These are phyloP conservation scores for Goniozus legneri DNA, from an alignment of 1,140 invertebrate species.

Conservation along the genomic window DNA sequence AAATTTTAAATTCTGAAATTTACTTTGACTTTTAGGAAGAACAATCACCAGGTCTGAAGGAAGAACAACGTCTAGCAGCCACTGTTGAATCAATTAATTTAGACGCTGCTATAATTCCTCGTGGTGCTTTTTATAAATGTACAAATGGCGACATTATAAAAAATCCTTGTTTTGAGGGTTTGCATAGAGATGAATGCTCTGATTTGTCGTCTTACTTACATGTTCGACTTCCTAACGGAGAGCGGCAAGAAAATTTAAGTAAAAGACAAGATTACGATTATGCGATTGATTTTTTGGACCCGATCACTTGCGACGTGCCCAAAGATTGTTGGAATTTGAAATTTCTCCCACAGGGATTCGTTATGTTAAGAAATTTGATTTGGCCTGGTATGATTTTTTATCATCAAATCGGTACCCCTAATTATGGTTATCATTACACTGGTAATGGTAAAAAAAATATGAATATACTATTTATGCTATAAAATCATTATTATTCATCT, in stretches of 20 bases:
- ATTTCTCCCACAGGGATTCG: constrained; percentile 48
- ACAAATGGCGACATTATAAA: constrained; percentile 63
- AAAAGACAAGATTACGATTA: constrained; percentile 73
- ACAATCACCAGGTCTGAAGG: constrained; percentile 58
- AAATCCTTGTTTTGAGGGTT: constrained; percentile 66
- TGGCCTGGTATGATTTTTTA: constrained; percentile 76
- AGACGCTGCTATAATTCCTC: constrained; percentile 66
- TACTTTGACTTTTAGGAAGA: constrained; percentile 17
- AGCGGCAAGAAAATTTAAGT: constrained; percentile 69
- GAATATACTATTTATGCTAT: constrained; percentile 69
- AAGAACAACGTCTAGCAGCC: constrained; percentile 71
- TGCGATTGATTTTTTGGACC: constrained; percentile 72
- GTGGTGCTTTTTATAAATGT: constrained; percentile 67
- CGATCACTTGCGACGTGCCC: constrained; percentile 65
- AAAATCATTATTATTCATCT: constrained; percentile 14
- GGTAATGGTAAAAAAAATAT: constrained; percentile 71
- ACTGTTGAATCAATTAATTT: constrained; percentile 66
- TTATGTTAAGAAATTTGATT: constrained; percentile 63
- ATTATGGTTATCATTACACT: constrained; percentile 69
- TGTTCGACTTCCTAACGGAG: constrained; percentile 61
- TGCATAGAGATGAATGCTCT: constrained; percentile 58
- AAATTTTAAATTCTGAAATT: not conserved
- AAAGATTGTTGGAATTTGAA: constrained; percentile 64
- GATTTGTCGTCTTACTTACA: constrained; percentile 67
- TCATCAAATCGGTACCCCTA: constrained; percentile 63